Conservation (phyloP, 2,797 vertebrate genomes). For the Neoniphon sammara region DNA sequence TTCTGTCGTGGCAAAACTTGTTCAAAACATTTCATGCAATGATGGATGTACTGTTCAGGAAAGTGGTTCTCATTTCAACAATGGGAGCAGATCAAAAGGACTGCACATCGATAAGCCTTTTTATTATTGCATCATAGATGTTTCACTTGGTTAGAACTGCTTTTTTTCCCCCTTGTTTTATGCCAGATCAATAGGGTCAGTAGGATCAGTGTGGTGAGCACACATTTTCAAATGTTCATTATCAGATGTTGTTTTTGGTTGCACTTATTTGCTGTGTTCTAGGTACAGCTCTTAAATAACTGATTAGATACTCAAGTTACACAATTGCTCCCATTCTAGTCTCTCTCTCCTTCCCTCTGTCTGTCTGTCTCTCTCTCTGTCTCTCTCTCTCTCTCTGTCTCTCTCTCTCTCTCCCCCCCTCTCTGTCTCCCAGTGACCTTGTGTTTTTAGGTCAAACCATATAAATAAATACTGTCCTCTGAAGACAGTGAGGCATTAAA, state of each 20-base stretch:
- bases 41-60: neutral
- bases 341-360: constrained; percentile 2
- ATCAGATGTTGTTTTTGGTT: constrained; percentile 10
- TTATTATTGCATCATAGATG: neutral
- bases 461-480: constrained; percentile 14
- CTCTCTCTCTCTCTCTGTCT: constrained; percentile 4
- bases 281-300: neutral
- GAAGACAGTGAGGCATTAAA: neutral
- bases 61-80: neutral
- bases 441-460: constrained; percentile 15
- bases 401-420: neutral
- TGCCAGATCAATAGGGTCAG: neutral
- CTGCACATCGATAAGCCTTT: neutral
- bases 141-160: neutral
- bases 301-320: constrained; percentile 8
- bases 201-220: neutral
- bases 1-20: neutral
- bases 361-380: neutral
- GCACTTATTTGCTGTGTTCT: constrained; percentile 5
- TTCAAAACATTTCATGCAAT: neutral
- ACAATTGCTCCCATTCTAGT: neutral
- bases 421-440: constrained; percentile 6
- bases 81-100: neutral
- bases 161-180: constrained; percentile 13
- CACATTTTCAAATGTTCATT: neutral